Conservation (phyloP, 2,888 invertebrate genomes). For the Heliconius hortense region DNA sequence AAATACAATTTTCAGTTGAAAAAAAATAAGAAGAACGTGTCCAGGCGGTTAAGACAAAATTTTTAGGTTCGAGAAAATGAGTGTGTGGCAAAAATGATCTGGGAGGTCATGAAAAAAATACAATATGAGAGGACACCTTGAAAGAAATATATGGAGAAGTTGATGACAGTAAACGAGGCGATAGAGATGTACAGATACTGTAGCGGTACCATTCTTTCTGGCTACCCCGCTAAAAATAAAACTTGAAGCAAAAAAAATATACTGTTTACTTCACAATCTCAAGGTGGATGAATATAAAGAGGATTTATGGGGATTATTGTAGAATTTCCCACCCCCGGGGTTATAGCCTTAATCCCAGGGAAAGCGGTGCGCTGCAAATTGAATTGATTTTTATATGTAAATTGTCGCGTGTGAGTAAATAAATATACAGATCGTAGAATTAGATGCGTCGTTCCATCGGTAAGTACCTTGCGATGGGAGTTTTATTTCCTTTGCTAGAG, state of each 20-base stretch:
- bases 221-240: neutral
- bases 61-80: too few relatives aligned
- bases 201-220: neutral
- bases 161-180: neutral
- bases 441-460: slow-evolving; percentile 63
- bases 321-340: slow-evolving; percentile 61
- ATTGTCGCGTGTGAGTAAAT: slow-evolving; percentile 77
- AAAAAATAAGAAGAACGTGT: too few relatives aligned
- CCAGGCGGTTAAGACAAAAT: too few relatives aligned
- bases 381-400: slow-evolving; percentile 79
- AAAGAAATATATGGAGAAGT: neutral
- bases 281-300: slow-evolving; percentile 82
- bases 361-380: slow-evolving; percentile 74
- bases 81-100: too few relatives aligned
- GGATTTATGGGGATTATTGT: slow-evolving; percentile 78
- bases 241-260: neutral
- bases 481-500: slow-evolving; percentile 31
- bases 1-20: neutral
- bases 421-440: slow-evolving; percentile 73
- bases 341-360: slow-evolving; percentile 73
- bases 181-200: too few relatives aligned
- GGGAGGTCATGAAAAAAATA: neutral
- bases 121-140: too few relatives aligned
- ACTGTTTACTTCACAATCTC: slow-evolving; percentile 70
- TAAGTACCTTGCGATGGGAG: slow-evolving; percentile 54